Evolutionary conservation across 2,888 invertebrate species (phyloP), one percentile per base, ranked within the genome.

Genomic region (Caradrina kadenii): DNA sequence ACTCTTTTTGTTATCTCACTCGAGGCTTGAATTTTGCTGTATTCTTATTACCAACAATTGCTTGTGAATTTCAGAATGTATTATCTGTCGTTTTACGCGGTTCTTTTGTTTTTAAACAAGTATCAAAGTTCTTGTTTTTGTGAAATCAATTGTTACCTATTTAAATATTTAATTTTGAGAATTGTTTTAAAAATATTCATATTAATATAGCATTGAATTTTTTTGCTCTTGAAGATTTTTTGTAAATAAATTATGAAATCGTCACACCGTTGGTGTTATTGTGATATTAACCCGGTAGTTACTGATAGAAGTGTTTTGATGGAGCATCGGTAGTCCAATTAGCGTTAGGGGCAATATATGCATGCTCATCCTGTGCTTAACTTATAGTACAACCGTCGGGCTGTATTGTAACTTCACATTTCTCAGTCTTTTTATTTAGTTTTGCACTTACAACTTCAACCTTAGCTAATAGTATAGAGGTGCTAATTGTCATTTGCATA

Each of bases 1-100:
- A 85, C 86, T 84, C 79, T 85, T 88, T 89, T 86, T 87, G 83
- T 85, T 85, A 83, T 85, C 76, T 78, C 69, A 69, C 76, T 79
- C 69, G 56, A 73, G 66, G 71, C 77, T 76, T 58, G 73, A 76
- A 83, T 80, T 78, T 81, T 83, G 76, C 75, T 64, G 50, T 73
- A 71, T 73, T 81, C 66, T 83, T 79, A 54, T 74, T 66, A 54
- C 49, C 15, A 60, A 49, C 22, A 50, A 55, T 58, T 68, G 67
- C 62, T 66, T 50, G 48, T 61, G 22, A 67, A 66, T 74, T 64
- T 69, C 56, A 60, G 62, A 60, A 56, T 42, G 45, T 64, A 52
- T 58, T 45, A 55, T 62, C 56, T 42, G 35, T n/a, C 2, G n/a
- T 64, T 75, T 77, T 63, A 69, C 67, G 69, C 75, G 54, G 56